Evolutionary conservation across 1,140 invertebrate genomes (phyloP).

Genomic region (Anthonomus grandis): DNA sequence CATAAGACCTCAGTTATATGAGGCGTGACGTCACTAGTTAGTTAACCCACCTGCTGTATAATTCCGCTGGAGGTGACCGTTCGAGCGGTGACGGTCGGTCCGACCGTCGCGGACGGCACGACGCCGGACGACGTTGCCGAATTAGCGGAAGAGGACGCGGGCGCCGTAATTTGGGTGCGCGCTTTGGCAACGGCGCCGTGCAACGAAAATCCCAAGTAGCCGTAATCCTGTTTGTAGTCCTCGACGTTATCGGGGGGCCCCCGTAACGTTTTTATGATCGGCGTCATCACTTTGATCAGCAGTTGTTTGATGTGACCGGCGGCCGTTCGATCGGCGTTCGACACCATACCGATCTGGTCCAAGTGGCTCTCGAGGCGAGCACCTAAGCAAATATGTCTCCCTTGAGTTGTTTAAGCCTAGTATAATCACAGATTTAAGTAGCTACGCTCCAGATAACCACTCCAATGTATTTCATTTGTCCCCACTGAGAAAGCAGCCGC

Average conservation of each 20-base stretch:
- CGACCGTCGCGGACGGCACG: conserved; percentile 43
- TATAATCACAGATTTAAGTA: no score
- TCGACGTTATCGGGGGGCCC: conserved; percentile 77
- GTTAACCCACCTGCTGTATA: conserved; percentile 50
- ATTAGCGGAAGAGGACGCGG: conserved; percentile 46
- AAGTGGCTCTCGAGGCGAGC: conserved; percentile 71
- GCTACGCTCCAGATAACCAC: no score
- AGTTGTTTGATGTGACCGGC: conserved; percentile 89
- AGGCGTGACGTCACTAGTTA: no score
- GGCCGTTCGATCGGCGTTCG: conserved; percentile 85
- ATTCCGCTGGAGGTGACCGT: conserved; percentile 41
- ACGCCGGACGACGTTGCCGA: no score
- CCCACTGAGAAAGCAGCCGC: no score
- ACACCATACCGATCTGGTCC: conserved; percentile 60
- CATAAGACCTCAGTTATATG: no score
- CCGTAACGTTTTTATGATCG: conserved; percentile 77
- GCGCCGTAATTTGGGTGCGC: conserved; percentile 56
- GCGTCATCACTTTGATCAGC: conserved; percentile 82
- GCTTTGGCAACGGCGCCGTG: conserved; percentile 79
- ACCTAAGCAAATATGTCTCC: conserved; percentile 30
- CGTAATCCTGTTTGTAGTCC: conserved; percentile 68
- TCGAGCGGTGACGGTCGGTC: conserved; percentile 28
- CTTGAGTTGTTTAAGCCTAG: no score
- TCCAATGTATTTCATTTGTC: no score
- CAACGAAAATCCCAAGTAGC: conserved; percentile 65